phyloP scores from a whole-genome alignment of 2,113 vertebrate genomes.

The Piaya cayana region DNA sequence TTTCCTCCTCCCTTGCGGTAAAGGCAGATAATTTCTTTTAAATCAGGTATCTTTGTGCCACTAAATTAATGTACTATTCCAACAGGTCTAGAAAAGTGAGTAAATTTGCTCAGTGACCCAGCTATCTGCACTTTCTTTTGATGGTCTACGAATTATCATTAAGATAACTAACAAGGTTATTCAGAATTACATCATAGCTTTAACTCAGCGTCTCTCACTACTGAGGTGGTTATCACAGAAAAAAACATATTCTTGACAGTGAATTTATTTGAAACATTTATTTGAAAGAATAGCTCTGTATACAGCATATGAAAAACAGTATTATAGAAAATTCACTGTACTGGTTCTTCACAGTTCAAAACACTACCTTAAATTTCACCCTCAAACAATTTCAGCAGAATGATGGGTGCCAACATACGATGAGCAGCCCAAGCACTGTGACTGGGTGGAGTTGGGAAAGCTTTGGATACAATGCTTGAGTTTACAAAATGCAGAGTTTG shows the following conservation, averaged over 20 bases:
- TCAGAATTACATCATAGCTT: neutral
- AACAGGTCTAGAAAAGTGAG: neutral
- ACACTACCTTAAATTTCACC: neutral
- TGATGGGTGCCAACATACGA: too few species aligned
- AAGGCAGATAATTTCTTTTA: neutral
- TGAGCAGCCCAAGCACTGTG: too few species aligned
- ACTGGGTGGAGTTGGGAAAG: too few species aligned
- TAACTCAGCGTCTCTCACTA: neutral
- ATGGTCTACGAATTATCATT: neutral
- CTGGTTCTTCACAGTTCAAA: neutral
- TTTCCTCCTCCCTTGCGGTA: neutral
- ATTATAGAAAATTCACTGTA: neutral
- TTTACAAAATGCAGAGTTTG: too few species aligned
- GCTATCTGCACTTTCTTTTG: neutral
- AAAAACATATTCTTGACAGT: neutral
- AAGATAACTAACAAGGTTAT: neutral
- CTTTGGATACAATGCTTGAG: too few species aligned
- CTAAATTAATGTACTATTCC: neutral
- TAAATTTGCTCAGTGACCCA: neutral
- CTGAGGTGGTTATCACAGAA: neutral
- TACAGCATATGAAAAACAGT: neutral
- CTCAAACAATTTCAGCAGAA: neutral
- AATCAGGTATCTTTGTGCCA: neutral
- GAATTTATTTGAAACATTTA: neutral
- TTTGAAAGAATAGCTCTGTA: neutral